Conservation (phyloP, 2,797 vertebrate genomes). For the Oryzias dopingdopingensis region DNA sequence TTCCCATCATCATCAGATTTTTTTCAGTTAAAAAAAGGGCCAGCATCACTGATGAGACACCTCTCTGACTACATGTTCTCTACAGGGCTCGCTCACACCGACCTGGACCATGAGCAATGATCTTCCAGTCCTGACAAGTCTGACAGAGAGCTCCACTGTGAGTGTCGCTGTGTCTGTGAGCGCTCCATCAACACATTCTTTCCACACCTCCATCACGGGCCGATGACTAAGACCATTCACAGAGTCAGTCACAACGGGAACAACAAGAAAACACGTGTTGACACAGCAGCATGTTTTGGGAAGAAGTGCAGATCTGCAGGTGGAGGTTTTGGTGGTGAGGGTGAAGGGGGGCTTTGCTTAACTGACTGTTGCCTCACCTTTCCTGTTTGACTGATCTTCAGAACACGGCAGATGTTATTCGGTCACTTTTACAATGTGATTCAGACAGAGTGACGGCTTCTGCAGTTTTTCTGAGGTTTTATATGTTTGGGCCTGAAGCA, state of each 20-base stretch:
- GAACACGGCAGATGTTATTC: slow-evolving; percentile 50
- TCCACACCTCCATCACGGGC: slow-evolving; percentile 11
- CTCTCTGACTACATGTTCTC: slow-evolving; percentile 9
- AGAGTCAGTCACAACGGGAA: background rate
- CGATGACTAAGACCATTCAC: background rate
- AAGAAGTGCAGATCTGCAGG: slow-evolving; percentile 18
- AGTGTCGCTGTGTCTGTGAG: slow-evolving; percentile 58
- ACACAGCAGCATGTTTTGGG: slow-evolving; percentile 5
- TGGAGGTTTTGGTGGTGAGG: slow-evolving; percentile 2
- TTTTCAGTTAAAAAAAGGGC: background rate
- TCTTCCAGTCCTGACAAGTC: slow-evolving; percentile 85
- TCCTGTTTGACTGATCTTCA: slow-evolving; percentile 55
- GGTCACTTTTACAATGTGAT: background rate
- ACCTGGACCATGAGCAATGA: slow-evolving; percentile 90
- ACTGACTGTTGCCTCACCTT: slow-evolving; percentile 32
- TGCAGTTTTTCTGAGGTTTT: slow-evolving; percentile 1
- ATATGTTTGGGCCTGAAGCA: slow-evolving; percentile 9
- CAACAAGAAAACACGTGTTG: background rate
- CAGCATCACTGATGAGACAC: background rate
- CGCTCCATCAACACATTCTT: slow-evolving; percentile 16
- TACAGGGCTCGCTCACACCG: slow-evolving; percentile 68
- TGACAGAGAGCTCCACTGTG: slow-evolving; percentile 87
- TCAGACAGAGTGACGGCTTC: background rate
- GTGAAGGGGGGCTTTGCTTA: background rate
- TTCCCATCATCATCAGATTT: background rate